Evolutionary conservation across 2,888 invertebrate genomes (phyloP).

Genomic region (Phoronis australis): DNA sequence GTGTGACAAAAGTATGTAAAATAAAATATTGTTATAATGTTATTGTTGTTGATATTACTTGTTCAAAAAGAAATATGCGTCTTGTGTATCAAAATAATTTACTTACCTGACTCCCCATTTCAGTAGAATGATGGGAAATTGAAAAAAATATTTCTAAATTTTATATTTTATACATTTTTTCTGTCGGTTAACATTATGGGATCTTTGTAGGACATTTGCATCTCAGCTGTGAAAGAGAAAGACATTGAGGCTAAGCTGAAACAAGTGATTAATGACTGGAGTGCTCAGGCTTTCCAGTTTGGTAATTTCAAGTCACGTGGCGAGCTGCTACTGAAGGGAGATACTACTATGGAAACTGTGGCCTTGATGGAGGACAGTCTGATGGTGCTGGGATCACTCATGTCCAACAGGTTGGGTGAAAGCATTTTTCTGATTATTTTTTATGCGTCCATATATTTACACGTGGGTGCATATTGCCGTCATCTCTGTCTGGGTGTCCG

Average conservation of each 20-base stretch:
- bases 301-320: slow-evolving; percentile 92
- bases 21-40: no score
- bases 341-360: slow-evolving; percentile 92
- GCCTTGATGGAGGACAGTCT: slow-evolving; percentile 91
- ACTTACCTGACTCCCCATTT: no score
- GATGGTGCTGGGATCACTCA: slow-evolving; percentile 87
- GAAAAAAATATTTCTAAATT: no score
- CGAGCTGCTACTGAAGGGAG: slow-evolving; percentile 81
- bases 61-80: background rate
- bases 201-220: slow-evolving; percentile 75
- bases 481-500: no score
- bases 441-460: no score
- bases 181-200: no score
- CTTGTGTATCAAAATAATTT: no score
- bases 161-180: no score
- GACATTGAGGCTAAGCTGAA: slow-evolving; percentile 94
- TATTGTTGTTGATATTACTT: background rate
- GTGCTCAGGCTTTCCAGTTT: slow-evolving; percentile 80
- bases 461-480: no score
- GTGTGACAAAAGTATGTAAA: no score
- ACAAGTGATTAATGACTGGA: slow-evolving; percentile 93
- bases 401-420: slow-evolving; percentile 71
- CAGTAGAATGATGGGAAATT: no score
- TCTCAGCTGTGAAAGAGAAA: slow-evolving; percentile 96
- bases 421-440: no score